These are phyloP conservation scores for Watsonalla binaria DNA, from an alignment of 2,888 invertebrate genomes.

Conservation along the genomic window DNA sequence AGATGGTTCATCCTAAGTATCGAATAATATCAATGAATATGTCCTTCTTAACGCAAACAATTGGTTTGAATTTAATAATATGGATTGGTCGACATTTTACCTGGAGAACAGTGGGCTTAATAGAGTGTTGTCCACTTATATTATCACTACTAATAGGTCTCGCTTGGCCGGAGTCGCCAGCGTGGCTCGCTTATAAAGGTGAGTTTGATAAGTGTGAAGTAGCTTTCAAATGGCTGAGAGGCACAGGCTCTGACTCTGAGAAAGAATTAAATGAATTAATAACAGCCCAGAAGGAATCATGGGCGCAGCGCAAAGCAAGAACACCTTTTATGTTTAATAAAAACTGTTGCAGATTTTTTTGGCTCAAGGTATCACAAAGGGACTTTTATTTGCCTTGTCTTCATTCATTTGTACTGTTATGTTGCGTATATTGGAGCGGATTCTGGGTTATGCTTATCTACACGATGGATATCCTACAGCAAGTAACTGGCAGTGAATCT, in stretches of 20 bases:
- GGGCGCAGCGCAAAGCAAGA: neutral
- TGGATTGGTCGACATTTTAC: neutral
- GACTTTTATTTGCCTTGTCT: slow-evolving; percentile 14
- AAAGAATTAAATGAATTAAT: neutral
- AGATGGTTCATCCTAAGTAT: slow-evolving; percentile 1
- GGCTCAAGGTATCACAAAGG: slow-evolving; percentile 4
- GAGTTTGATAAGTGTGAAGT: neutral
- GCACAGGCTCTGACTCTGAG: neutral
- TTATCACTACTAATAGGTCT: neutral
- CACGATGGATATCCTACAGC: slow-evolving; percentile 9
- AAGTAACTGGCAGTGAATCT: slow-evolving; percentile 5
- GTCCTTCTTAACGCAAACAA: neutral
- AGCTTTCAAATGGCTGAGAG: neutral
- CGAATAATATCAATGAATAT: neutral
- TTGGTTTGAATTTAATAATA: neutral
- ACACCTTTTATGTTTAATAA: neutral
- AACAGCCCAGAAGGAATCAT: neutral
- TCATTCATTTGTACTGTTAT: slow-evolving; percentile 11
- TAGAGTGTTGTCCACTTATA: neutral
- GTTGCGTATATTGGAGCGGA: slow-evolving; percentile 14
- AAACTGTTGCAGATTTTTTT: neutral
- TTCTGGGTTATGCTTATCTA: slow-evolving; percentile 13
- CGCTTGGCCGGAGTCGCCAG: slow-evolving; percentile 1
- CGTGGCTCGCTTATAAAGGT: slow-evolving; percentile 1
- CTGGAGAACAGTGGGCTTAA: neutral